Conservation (phyloP, 2,113 vertebrate genomes). For the Ramphastos sulfuratus region DNA sequence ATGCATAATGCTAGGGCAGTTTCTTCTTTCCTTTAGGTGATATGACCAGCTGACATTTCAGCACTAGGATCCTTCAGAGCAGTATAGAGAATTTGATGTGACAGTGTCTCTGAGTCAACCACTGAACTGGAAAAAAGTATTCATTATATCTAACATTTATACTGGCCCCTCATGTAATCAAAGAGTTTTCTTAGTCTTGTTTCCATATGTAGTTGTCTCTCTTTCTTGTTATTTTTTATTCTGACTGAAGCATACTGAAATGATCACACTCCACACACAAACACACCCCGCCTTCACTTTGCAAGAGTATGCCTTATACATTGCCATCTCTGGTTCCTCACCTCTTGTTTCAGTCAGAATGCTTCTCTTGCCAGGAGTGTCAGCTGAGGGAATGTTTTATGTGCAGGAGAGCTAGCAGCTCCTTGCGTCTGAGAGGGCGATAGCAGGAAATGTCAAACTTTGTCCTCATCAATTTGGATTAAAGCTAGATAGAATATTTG, state of each 20-base stretch:
- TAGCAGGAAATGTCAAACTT: conserved; percentile 4
- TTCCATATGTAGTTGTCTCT: not conserved
- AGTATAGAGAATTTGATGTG: conserved; percentile 43
- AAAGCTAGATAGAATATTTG: not conserved
- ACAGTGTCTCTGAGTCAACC: conserved; percentile 38
- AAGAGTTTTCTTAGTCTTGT: not conserved
- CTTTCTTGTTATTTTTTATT: not conserved
- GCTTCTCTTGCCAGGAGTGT: not conserved
- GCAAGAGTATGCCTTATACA: not conserved
- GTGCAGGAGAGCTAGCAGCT: not conserved
- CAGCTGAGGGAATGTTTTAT: not conserved
- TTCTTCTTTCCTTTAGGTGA: conserved; percentile 49
- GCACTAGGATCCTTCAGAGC: conserved; percentile 48
- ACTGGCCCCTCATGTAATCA: not conserved
- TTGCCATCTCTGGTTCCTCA: not conserved
- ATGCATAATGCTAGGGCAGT: conserved; percentile 38
- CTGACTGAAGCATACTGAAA: not conserved
- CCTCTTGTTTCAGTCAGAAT: not conserved
- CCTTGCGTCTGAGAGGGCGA: not conserved
- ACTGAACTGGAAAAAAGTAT: conserved; percentile 20
- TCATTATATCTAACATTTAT: not conserved
- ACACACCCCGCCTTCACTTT: not conserved
- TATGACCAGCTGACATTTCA: conserved; percentile 61
- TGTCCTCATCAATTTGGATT: not conserved
- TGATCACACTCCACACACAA: not conserved